Evolutionary conservation across 2,113 vertebrate genomes (phyloP), one percentile per base, ranked within the genome.

Genomic region (Dinomys branickii): DNA sequence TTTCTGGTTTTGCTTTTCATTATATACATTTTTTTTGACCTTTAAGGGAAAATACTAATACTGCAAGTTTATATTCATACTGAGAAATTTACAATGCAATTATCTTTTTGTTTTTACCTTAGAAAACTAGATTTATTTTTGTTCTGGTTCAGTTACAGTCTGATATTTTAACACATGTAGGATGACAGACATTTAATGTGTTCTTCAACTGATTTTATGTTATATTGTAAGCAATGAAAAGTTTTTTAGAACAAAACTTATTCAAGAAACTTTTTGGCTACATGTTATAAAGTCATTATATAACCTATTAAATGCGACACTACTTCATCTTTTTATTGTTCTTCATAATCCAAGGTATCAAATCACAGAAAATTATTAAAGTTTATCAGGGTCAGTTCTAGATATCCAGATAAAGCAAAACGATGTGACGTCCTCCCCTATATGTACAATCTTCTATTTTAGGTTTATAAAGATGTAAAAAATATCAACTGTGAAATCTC

Each of bases 71-170:
- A n/a, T 14, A 16, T 63, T 67, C 33, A 84, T 7, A 87, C 4
- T 90, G 2, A 82, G 80, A 81, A 9, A 63, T 78, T 67, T 61
- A 30, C 28, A 52, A 24, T 77, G 26, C 4, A 82, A 58, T 73
- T 82, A 38, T 61, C 38, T 88, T 90, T 83, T 13, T 78, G 52
- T 16, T 87, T 80, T 84, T 61, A 65, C 6, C 41, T 85, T 67
- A 87, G 92, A 67, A 90, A 88, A 80, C 26, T 50, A 38, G 47
- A 84, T 67, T 82, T 71, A 85, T 41, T 83, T 96, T 92, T 87
- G 10, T 26, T 91, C 44, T 26, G 69, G 4, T 87, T 81, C 52
- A 78, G 22, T 73, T 78, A 73, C 44, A 85, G 0, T 3, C 12
- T 85, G 28, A 19, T 63, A 58, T 59, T 88, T 95, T 91, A 83